Evolutionary conservation across 2,113 vertebrate genomes (phyloP), one percentile per base, ranked within the genome.

Genomic region (Scytalopus superciliaris): DNA sequence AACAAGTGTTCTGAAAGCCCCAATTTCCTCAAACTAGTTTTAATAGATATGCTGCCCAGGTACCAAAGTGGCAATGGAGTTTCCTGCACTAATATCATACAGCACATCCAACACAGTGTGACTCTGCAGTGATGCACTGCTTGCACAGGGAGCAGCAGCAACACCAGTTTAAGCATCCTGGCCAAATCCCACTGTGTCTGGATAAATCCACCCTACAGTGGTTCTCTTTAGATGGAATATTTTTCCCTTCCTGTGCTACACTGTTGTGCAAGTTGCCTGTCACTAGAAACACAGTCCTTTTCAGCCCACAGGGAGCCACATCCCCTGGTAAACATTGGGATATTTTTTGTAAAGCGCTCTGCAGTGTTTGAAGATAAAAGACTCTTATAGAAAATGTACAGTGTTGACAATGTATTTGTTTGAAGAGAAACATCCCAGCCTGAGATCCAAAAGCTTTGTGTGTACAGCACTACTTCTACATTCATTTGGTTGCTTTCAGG

Each of bases 401-500:
- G 89, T 86, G 74, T 35, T 96, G 90, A 92, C 82, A 94, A 90
- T 50, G 72, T 94, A 68, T 94, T 93, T 90, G 86, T 97, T 73
- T 84, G 47, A 89, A 75, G 59, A 57, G 68, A 94, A 87, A 95
- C 83, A 96, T 89, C 90, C 39, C 92, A 96, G 85, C 91, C 56
- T 91, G 84, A 96, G 49, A 95, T 44, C 49, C 69, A 84, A 74
- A 90, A 91, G 85, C 87, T 70, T 79, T 93, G 84, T 86, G 78
- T 85, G 84, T 77, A 91, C 84, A 92, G 67, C 79, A 78, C 74
- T 68, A 50, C 66, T 94, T 94, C 83, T 84, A 81, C 89, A 93
- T 70, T 94, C 69, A 89, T 84, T 73, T 94, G 45, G 49, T 76
- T 93, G 83, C 85, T 95, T 97, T 97, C 87, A 97, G 62, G 39